Evolutionary conservation across 2,797 vertebrate genomes (phyloP).

Genomic region (Lepilemur ruficaudatus): DNA sequence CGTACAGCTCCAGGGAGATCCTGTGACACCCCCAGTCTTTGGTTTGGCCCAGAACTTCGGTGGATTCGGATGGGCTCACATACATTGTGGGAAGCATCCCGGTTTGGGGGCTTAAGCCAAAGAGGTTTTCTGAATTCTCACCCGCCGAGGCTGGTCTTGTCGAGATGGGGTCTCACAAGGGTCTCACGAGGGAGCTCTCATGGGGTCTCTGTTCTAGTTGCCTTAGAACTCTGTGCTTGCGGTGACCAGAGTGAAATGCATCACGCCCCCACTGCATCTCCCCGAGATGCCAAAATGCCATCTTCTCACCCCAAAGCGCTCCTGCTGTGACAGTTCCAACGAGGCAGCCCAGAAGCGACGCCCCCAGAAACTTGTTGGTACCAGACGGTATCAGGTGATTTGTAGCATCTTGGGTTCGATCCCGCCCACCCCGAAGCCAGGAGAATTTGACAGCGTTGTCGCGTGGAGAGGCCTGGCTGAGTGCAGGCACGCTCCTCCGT

Average conservation of each 20-base stretch:
- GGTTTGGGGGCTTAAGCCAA: neutral
- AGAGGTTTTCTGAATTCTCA: neutral
- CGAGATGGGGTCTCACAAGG: too few species aligned
- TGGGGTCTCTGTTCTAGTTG: fast-evolving
- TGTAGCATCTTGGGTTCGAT: too few species aligned
- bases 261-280: neutral
- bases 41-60: neutral
- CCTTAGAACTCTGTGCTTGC: neutral
- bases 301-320: neutral
- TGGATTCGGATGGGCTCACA: neutral
- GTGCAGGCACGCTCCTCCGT: neutral
- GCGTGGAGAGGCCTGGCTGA: too few species aligned
- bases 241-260: neutral
- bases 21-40: neutral
- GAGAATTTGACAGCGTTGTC: neutral
- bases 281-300: neutral
- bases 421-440: fast-evolving
- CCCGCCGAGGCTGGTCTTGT: neutral
- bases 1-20: too few species aligned
- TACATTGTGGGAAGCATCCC: neutral
- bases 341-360: neutral
- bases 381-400: fast-evolving
- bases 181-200: too few species aligned
- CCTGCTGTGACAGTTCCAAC: neutral
- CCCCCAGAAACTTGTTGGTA: neutral